A percentile compares a stretch with the other conserved stretches of the same genome.
phyloP scores from a whole-genome alignment of 2,113 vertebrate species.

The Gila orcuttii region DNA sequence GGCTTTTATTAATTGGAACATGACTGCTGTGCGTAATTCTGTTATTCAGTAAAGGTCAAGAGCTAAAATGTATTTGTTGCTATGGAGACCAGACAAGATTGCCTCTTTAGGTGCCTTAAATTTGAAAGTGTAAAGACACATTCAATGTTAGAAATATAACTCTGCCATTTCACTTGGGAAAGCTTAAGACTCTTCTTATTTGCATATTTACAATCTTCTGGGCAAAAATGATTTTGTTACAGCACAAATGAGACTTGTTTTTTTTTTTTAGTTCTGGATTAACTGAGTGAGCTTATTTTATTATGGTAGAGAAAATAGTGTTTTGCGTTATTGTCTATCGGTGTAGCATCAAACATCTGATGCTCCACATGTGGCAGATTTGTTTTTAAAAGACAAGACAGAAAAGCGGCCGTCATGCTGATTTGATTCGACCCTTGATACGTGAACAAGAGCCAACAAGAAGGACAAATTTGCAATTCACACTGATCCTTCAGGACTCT shows the following conservation, averaged over 20 bases:
- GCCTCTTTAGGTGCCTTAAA: background rate
- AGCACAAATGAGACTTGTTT: background rate
- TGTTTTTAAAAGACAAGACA: conserved; percentile 9
- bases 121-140: background rate
- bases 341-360: conserved; percentile 1
- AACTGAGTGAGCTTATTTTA: background rate
- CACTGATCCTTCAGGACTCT: conserved; percentile 2
- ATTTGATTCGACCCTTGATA: conserved; percentile 13
- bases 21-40: conserved; percentile 51
- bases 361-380: conserved; percentile 5
- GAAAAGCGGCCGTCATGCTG: background rate
- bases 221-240: background rate
- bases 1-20: conserved; percentile 55
- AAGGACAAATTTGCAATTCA: conserved; percentile 7
- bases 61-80: conserved; percentile 50
- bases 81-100: conserved; percentile 48
- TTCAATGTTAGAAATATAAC: conserved; percentile 1
- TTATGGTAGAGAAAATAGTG: background rate
- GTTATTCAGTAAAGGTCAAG: conserved; percentile 55
- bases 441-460: background rate
- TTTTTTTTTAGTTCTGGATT: background rate
- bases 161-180: background rate
- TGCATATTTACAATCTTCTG: background rate
- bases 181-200: background rate
- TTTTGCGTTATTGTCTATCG: background rate